A percentile compares a stretch with the other conserved stretches of the same genome.
phyloP scores from a whole-genome alignment of 2,888 invertebrate genomes.

The Lithophane socia region DNA sequence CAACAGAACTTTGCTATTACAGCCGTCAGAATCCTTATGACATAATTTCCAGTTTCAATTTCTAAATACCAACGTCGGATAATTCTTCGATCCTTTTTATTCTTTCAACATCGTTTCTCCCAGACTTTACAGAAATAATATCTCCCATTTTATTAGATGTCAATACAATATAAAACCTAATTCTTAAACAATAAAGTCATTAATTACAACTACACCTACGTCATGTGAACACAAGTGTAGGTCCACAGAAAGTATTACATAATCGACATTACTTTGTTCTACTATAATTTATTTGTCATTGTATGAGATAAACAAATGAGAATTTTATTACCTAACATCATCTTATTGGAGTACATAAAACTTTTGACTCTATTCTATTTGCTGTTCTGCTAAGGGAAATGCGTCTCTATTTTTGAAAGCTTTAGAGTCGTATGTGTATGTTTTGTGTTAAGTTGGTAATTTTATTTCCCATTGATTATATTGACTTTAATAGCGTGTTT shows the following conservation, averaged over 20 bases:
- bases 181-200: constrained; percentile 13
- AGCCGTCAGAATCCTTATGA: neutral
- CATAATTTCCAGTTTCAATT: neutral
- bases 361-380: neutral
- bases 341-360: constrained; percentile 53
- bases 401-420: neutral
- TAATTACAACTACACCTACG: constrained; percentile 16
- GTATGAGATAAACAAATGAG: constrained; percentile 58
- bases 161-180: constrained; percentile 10
- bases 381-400: constrained; percentile 7
- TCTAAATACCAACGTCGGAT: neutral
- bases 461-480: constrained; percentile 53
- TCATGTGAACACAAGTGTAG: constrained; percentile 11
- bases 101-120: neutral
- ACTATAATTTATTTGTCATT: constrained; percentile 47
- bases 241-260: constrained; percentile 25
- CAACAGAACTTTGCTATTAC: neutral
- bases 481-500: constrained; percentile 72
- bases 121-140: neutral
- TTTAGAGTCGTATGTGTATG: neutral
- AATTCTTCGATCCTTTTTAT: neutral
- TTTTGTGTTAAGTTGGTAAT: constrained; percentile 31
- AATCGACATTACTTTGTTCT: constrained; percentile 30
- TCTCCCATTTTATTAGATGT: neutral
- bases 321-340: constrained; percentile 57